phyloP scores from a whole-genome alignment of 2,888 invertebrate species.

The Orchesellides sinensis region DNA sequence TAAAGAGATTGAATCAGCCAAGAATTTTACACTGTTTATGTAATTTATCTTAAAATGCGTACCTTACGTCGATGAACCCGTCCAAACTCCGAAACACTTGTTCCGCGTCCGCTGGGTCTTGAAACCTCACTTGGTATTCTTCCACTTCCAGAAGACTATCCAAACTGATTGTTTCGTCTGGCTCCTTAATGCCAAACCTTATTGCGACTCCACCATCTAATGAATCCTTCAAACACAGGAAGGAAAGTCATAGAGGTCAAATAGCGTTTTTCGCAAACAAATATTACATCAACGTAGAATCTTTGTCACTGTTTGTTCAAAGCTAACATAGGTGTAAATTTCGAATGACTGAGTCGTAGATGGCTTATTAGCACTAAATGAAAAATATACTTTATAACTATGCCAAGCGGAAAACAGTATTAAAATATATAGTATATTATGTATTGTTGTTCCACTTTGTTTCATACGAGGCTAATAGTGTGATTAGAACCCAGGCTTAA shows the following conservation, averaged over 20 bases:
- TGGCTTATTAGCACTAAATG: no score
- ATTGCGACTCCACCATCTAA: constrained; percentile 70
- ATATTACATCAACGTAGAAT: background rate
- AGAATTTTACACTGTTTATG: background rate
- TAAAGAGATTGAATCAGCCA: no score
- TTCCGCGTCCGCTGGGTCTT: constrained; percentile 61
- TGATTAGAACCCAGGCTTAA: no score
- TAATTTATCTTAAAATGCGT: background rate
- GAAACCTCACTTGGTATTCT: constrained; percentile 66
- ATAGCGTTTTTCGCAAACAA: constrained; percentile 41
- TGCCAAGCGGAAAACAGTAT: no score
- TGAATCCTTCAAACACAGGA: constrained; percentile 69
- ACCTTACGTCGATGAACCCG: constrained; percentile 71
- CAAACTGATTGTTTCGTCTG: constrained; percentile 69
- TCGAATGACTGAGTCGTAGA: no score
- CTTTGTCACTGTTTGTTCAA: background rate
- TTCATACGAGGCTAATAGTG: background rate
- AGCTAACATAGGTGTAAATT: no score
- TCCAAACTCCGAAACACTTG: constrained; percentile 70
- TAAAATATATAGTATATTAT: no score
- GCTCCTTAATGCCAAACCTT: constrained; percentile 65
- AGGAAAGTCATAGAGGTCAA: constrained; percentile 45
- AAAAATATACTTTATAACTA: no score
- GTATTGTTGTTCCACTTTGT: background rate
- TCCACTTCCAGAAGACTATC: constrained; percentile 71